Conservation (phyloP, 2,888 invertebrate genomes). For the Trachelus stipa region DNA sequence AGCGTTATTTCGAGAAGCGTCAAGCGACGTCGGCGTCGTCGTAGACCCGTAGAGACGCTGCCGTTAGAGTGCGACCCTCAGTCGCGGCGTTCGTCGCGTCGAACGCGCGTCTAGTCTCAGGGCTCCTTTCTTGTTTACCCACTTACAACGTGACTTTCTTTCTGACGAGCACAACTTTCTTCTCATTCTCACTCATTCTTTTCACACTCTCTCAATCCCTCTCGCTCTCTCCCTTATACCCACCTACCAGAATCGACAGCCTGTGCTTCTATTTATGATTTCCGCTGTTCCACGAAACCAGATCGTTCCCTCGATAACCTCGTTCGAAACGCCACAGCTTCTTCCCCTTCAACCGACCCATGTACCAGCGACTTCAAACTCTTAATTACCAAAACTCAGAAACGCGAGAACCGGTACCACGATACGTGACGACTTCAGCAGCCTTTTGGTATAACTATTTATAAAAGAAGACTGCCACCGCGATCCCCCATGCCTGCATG, state of each 20-base stretch:
- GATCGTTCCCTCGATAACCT: neutral
- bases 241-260: neutral
- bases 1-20: constrained; percentile 45
- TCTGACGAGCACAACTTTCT: neutral
- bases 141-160: constrained; percentile 1
- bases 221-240: neutral
- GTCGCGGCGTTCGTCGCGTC: constrained; percentile 12
- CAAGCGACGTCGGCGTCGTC: constrained; percentile 25
- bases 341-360: neutral
- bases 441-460: neutral
- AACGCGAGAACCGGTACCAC: neutral
- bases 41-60: constrained; percentile 5
- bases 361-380: neutral
- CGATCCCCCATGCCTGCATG: neutral
- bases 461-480: neutral
- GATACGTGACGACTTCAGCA: neutral
- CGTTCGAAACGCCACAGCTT: neutral
- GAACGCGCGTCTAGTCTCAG: constrained; percentile 1
- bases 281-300: neutral
- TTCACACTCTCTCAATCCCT: neutral
- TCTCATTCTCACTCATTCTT: neutral
- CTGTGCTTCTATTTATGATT: neutral
- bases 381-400: neutral
- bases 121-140: constrained; percentile 15
- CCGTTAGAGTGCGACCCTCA: constrained; percentile 1